These are phyloP conservation scores for Ceramica pisi DNA, from an alignment of 2,888 invertebrate genomes.

Conservation along the genomic window DNA sequence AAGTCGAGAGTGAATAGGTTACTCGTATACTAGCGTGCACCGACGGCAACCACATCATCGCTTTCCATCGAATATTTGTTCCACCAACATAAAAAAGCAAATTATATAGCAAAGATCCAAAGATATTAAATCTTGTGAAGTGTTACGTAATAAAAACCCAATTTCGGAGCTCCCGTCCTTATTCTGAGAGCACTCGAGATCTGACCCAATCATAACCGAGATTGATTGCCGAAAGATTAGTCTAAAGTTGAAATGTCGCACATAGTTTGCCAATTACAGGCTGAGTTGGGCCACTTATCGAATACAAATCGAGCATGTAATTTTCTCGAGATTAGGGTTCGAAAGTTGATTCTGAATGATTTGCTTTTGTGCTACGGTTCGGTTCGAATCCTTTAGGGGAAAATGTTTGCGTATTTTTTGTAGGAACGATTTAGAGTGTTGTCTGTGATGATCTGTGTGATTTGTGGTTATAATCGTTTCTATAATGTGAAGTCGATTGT, in stretches of 20 bases:
- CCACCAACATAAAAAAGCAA: conserved; percentile 13
- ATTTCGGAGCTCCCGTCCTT: conserved; percentile 33
- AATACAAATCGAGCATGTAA: conserved; percentile 38
- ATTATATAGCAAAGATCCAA: conserved; percentile 3
- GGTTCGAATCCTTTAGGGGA: neutral
- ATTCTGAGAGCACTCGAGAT: conserved; percentile 35
- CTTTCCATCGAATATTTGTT: neutral
- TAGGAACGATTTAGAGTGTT: conserved; percentile 1
- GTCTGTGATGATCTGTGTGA: neutral
- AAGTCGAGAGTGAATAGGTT: too few relatives aligned
- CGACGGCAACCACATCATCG: too few relatives aligned
- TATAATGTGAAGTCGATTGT: too few relatives aligned
- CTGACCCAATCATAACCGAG: conserved; percentile 37
- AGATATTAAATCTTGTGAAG: conserved; percentile 24
- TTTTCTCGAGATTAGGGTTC: conserved; percentile 20
- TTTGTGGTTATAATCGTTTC: neutral
- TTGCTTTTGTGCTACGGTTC: neutral
- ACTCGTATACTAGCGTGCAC: too few relatives aligned
- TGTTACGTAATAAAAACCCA: conserved; percentile 33
- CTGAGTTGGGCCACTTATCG: conserved; percentile 31
- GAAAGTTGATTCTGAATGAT: conserved; percentile 9
- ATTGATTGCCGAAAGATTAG: conserved; percentile 35
- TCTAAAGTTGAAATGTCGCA: conserved; percentile 31
- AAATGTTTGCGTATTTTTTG: conserved; percentile 6
- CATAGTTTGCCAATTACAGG: conserved; percentile 37